These are phyloP conservation scores for Aphrophora alni DNA, from an alignment of 2,888 invertebrate genomes.

Conservation along the genomic window DNA sequence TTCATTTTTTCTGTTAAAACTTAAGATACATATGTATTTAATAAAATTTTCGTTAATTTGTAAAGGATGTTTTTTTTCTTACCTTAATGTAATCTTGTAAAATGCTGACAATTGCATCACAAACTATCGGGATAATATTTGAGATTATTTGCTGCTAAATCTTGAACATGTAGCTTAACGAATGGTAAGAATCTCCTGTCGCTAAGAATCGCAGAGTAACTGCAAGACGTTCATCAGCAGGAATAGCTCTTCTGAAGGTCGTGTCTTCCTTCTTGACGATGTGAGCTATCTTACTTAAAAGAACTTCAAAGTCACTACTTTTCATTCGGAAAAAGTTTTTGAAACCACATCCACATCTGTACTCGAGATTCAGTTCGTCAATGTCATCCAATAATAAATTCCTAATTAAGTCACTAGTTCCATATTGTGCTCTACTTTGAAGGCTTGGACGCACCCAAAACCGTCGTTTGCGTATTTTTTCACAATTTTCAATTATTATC, in stretches of 20 bases:
- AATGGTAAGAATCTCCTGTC: neutral
- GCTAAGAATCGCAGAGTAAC: neutral
- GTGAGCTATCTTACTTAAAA: neutral
- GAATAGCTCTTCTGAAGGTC: neutral
- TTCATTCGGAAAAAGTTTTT: neutral
- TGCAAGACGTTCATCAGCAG: neutral
- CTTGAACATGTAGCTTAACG: neutral
- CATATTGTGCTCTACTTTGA: neutral
- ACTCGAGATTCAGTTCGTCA: neutral
- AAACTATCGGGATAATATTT: neutral
- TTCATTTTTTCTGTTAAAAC: too few relatives aligned
- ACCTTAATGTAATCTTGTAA: neutral
- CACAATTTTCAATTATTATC: neutral
- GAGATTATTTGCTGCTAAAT: neutral
- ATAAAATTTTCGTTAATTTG: too few relatives aligned
- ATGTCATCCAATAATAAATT: neutral
- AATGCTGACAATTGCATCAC: neutral
- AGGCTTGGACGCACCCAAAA: neutral
- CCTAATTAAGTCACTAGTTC: neutral
- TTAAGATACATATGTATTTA: too few relatives aligned
- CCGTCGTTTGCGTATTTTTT: neutral
- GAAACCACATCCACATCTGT: constrained; percentile 11
- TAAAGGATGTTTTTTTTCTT: too few relatives aligned
- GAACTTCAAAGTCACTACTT: neutral
- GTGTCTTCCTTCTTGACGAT: neutral